Conservation (phyloP, 2,113 vertebrate genomes). For the Hyaena hyaena region DNA sequence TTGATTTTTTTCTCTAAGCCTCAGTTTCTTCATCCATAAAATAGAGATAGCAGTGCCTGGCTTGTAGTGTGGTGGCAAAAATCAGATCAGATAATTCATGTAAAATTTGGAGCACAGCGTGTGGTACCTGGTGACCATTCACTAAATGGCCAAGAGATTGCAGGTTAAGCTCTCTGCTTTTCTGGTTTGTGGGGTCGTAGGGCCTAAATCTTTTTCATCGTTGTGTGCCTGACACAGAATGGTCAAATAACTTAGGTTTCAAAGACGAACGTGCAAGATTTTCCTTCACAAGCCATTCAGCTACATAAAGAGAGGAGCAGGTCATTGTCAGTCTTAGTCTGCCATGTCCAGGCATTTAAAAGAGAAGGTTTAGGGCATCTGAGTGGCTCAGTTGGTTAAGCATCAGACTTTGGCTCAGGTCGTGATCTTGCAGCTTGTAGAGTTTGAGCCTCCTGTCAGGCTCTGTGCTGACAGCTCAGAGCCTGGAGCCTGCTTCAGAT, state of each 20-base stretch:
- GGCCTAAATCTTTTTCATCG: neutral
- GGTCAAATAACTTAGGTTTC: neutral
- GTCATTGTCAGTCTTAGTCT: neutral
- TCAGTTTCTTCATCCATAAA: neutral
- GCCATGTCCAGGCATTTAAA: neutral
- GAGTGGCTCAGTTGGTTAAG: too few relatives aligned
- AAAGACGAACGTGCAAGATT: neutral
- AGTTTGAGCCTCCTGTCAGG: too few relatives aligned
- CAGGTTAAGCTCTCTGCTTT: neutral
- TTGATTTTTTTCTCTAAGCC: neutral
- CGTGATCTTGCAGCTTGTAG: too few relatives aligned
- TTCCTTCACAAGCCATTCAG: neutral
- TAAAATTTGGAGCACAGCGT: neutral
- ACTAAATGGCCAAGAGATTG: neutral
- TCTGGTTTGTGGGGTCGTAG: neutral
- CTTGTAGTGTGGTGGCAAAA: neutral
- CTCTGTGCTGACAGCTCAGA: too few relatives aligned
- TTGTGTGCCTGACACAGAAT: neutral
- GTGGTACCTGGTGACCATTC: neutral
- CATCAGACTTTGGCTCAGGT: too few relatives aligned
- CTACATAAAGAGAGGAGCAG: neutral
- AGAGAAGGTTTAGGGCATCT: neutral
- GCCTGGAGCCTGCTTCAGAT: too few relatives aligned
- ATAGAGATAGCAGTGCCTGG: neutral
- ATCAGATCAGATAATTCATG: neutral